phyloP scores from a whole-genome alignment of 2,113 vertebrate genomes.

The Megaceryle maxima region DNA sequence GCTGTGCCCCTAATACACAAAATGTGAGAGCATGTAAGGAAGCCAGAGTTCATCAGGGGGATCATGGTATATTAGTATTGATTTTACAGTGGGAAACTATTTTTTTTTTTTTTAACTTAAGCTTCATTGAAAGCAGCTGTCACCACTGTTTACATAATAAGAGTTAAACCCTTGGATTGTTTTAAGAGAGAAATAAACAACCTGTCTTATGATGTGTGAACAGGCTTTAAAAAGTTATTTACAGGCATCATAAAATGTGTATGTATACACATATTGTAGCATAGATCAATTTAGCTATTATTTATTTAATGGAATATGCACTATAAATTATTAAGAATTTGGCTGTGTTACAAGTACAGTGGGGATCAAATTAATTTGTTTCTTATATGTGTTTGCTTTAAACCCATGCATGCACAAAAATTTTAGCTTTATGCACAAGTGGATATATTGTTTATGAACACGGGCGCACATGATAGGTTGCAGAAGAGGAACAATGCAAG shows the following conservation, averaged over 20 bases:
- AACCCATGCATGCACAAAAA: neutral
- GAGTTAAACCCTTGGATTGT: constrained; percentile 38
- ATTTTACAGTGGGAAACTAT: constrained; percentile 31
- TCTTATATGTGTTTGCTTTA: neutral
- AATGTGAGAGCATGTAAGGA: constrained; percentile 58
- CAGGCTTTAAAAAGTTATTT: constrained; percentile 54
- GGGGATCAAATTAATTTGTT: neutral
- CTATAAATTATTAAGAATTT: constrained; percentile 21
- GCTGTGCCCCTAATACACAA: constrained; percentile 56
- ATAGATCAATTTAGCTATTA: constrained; percentile 21
- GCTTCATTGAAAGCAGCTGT: constrained; percentile 17
- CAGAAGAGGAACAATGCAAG: neutral
- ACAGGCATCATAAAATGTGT: constrained; percentile 16
- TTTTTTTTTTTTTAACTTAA: constrained; percentile 23
- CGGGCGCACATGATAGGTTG: neutral
- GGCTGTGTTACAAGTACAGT: neutral
- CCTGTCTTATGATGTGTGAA: constrained; percentile 32
- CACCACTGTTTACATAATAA: constrained; percentile 55
- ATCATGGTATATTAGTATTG: constrained; percentile 27
- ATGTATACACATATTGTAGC: neutral
- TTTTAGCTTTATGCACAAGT: neutral
- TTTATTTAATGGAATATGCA: constrained; percentile 9
- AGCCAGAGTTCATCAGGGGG: constrained; percentile 12
- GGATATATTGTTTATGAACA: constrained; percentile 6
- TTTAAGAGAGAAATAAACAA: constrained; percentile 64